phyloP scores from a whole-genome alignment of 2,113 vertebrate genomes.

The Tichodroma muraria region DNA sequence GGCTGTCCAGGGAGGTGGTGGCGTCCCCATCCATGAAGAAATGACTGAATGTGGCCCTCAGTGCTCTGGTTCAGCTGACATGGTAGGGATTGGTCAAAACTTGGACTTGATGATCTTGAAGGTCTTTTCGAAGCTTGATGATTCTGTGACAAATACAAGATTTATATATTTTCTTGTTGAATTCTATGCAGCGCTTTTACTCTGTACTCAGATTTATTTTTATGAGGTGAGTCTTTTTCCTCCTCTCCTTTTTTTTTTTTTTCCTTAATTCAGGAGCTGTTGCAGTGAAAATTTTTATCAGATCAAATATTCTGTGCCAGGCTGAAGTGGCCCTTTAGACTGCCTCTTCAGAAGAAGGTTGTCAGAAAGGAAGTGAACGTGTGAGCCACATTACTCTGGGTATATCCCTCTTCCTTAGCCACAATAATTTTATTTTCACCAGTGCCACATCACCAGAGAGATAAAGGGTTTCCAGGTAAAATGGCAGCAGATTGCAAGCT shows the following conservation, averaged over 20 bases:
- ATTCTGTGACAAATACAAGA: background rate
- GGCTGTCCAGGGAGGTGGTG: background rate
- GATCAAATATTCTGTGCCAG: background rate
- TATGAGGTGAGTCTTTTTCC: background rate
- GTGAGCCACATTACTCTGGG: background rate
- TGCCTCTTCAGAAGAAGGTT: background rate
- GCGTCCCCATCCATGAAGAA: background rate
- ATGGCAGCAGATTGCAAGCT: background rate
- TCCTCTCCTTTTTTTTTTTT: rapidly evolving
- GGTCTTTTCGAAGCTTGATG: background rate
- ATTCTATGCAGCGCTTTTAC: background rate
- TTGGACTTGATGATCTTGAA: background rate
- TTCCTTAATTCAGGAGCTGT: background rate
- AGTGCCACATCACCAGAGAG: background rate
- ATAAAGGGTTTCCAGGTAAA: background rate
- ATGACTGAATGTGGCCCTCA: background rate
- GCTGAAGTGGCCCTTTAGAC: background rate
- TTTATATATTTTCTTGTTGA: background rate
- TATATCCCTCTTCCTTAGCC: background rate
- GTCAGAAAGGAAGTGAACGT: background rate
- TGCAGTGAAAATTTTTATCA: background rate
- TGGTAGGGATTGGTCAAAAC: background rate
- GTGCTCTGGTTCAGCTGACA: background rate
- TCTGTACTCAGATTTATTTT: background rate
- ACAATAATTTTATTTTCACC: background rate